Conservation (phyloP, 1,140 invertebrate species). For the Drosophila nannoptera region DNA sequence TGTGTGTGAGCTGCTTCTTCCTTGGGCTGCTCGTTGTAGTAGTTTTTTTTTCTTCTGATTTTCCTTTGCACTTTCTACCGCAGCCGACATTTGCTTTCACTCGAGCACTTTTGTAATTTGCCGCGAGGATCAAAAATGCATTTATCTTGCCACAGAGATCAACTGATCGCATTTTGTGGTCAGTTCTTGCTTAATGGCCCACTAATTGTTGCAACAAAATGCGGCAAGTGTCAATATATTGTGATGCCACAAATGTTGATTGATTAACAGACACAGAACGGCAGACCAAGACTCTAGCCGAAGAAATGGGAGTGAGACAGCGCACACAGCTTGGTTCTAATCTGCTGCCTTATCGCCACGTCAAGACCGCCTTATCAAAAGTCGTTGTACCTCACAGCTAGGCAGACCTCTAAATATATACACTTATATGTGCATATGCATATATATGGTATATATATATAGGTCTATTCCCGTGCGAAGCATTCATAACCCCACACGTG, state of each 20-base stretch:
- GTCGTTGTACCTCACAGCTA: background rate
- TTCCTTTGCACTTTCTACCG: constrained; percentile 43
- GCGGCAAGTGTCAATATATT: constrained; percentile 74
- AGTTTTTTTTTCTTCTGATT: constrained; percentile 2
- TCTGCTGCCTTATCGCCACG: constrained; percentile 2
- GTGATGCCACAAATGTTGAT: constrained; percentile 56
- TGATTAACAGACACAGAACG: constrained; percentile 19
- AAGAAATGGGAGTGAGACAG: background rate
- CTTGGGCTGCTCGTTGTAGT: constrained; percentile 1
- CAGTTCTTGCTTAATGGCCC: constrained; percentile 53
- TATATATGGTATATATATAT: background rate
- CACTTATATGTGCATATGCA: no score
- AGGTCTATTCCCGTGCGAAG: no score
- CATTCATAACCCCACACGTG: background rate
- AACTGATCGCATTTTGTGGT: constrained; percentile 45
- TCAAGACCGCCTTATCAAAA: constrained; percentile 7
- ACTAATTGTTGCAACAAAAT: constrained; percentile 69
- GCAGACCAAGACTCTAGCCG: background rate
- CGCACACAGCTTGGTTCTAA: no score
- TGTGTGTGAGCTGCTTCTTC: constrained; percentile 14
- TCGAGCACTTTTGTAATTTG: constrained; percentile 54
- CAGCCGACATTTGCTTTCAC: constrained; percentile 66
- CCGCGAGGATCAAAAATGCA: constrained; percentile 66
- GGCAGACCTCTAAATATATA: background rate
- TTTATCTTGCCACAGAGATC: constrained; percentile 51